Evolutionary conservation across 1,140 invertebrate genomes (phyloP), one percentile per base, ranked within the genome.

Genomic region (Nebria ingens): DNA sequence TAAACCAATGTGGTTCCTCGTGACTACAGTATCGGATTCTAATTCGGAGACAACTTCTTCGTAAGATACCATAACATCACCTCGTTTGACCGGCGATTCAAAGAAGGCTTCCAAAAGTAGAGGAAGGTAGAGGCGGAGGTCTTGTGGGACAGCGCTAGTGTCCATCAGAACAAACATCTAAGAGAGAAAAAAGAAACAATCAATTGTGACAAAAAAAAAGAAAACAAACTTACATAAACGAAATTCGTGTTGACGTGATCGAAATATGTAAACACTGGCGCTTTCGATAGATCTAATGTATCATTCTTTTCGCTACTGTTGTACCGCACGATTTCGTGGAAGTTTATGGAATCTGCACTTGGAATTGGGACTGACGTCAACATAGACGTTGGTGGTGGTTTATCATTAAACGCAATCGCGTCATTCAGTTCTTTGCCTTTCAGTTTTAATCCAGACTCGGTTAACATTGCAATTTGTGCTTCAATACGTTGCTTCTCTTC

Each of bases 161-260:
- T 94, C 85, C 69, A 93, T 75, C 13, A 91, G 66, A 15, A 83
- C 66, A 59, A 75, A 77, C 53, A 84, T 74, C 78, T 89, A 79
- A 74, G 58, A 15, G 34, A 53, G 6, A 51, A 51, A 51, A 20
- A 22, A 6, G 17, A 12, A 6, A 45, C 6, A 9, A 34, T 34
- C 25, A 9, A 34, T 6, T 9, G n/a, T n/a, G 25, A 34, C 25
- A 34, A n/a, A 34, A n/a, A n/a, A 34, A 54, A 50, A 21, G 17
- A 59, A 55, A 62, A 42, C 57, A 58, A 51, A 80, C 83, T 79
- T 69, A 92, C 89, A 73, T 91, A 86, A 59, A 92, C 80, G 75
- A 93, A 93, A 65, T 89, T 89, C 1, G 87, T 89, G 56, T 86
- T 80, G 11, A 91, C 72, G 64, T 89, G 80, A 76, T 93, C 86